These are phyloP conservation scores for Cardinalis cardinalis DNA, from an alignment of 2,113 vertebrate genomes.

Conservation along the genomic window DNA sequence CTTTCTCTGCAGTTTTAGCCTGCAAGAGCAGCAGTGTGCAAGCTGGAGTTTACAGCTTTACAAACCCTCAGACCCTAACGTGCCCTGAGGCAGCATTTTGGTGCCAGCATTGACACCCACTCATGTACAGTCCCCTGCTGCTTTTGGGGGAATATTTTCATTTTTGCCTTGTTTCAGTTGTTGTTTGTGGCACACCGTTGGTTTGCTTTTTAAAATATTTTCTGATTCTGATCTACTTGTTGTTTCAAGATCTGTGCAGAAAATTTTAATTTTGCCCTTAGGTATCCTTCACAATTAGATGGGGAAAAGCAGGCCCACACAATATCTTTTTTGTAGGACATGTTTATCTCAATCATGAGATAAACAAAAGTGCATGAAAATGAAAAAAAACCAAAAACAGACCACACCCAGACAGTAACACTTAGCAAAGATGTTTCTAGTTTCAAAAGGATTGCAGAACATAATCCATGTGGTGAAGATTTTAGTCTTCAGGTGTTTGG, in stretches of 20 bases:
- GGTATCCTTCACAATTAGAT: not conserved
- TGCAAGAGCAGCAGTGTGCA: conserved; percentile 21
- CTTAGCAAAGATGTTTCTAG: not conserved
- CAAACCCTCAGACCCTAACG: not conserved
- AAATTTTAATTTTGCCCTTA: not conserved
- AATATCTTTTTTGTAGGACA: not conserved
- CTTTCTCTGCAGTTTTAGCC: not conserved
- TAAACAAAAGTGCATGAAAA: not conserved
- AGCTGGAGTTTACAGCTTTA: not conserved
- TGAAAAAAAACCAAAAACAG: not conserved
- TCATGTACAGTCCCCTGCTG: not conserved
- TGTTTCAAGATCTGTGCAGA: not conserved
- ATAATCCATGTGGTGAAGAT: not conserved
- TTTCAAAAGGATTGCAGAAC: not conserved
- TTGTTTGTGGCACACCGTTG: not conserved
- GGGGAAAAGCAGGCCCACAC: not conserved
- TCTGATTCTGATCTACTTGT: not conserved
- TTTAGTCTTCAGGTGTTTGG: not conserved
- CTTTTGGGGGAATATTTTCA: not conserved
- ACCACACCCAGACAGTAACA: not conserved
- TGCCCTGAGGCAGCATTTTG: not conserved
- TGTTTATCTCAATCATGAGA: not conserved
- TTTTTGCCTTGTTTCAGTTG: not conserved
- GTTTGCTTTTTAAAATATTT: not conserved
- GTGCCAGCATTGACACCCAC: conserved; percentile 3